These are phyloP conservation scores for Mystacornis crossleyi DNA, from an alignment of 2,113 vertebrate genomes.

Conservation along the genomic window DNA sequence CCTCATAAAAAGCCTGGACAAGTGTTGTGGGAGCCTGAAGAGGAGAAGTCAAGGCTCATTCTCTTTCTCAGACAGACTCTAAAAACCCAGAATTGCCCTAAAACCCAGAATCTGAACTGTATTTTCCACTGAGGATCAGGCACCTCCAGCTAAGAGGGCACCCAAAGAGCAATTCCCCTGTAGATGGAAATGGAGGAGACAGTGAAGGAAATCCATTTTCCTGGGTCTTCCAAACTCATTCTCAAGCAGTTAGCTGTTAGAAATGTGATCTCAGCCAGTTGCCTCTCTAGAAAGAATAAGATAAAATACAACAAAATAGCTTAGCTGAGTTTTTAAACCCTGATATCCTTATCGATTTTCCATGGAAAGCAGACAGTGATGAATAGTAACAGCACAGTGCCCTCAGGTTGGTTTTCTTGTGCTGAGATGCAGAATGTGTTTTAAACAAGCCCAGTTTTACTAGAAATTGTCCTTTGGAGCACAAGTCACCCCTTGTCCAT, in stretches of 20 bases:
- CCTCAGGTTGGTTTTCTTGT: background rate
- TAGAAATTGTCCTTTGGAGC: background rate
- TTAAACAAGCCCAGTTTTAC: background rate
- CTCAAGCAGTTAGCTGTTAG: background rate
- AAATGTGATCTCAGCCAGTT: background rate
- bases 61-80: background rate
- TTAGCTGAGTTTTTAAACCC: background rate
- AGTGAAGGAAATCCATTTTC: background rate
- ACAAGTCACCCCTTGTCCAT: background rate
- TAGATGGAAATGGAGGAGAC: accelerated
- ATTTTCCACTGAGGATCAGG: background rate
- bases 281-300: background rate
- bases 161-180: background rate
- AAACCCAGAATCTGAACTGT: background rate
- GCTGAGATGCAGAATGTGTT: background rate
- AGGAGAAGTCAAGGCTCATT: background rate
- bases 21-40: background rate
- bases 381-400: background rate
- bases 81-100: no score
- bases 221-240: background rate
- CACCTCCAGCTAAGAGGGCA: background rate
- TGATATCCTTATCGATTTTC: slow-evolving; percentile 4
- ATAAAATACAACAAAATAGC: background rate
- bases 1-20: slow-evolving; percentile 20
- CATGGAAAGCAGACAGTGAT: background rate